These are phyloP conservation scores for Hippocampus barbouri DNA, from an alignment of 2,113 vertebrate genomes.

Conservation along the genomic window DNA sequence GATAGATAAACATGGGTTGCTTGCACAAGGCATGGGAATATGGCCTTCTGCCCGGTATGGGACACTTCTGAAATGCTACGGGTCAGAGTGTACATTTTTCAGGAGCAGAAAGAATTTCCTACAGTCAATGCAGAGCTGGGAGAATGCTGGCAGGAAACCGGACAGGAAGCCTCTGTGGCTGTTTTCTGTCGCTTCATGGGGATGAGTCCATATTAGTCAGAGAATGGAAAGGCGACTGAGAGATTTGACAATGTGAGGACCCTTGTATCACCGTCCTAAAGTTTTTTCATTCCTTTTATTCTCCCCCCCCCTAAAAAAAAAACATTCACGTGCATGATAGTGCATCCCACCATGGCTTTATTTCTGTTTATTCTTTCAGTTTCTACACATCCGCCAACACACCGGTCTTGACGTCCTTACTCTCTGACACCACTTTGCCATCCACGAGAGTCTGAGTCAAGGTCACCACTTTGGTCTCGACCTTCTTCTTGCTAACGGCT, in stretches of 20 bases:
- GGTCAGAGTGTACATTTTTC: conserved; percentile 53
- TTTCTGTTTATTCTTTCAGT: conserved; percentile 11
- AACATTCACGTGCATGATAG: not conserved
- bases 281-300: not conserved
- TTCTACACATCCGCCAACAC: not conserved
- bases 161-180: not conserved
- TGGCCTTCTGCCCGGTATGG: conserved; percentile 11
- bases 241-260: not conserved
- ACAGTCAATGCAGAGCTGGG: conserved; percentile 14
- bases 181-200: not conserved
- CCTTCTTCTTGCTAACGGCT: conserved; percentile 11
- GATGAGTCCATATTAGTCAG: not conserved
- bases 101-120: conserved; percentile 51
- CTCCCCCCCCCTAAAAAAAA: not conserved
- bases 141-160: conserved; percentile 27
- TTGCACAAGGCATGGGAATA: conserved; percentile 49
- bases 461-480: conserved; percentile 54
- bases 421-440: conserved; percentile 61
- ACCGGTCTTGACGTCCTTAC: conserved; percentile 41
- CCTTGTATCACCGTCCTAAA: not conserved
- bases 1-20: conserved; percentile 38
- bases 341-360: conserved; percentile 11
- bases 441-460: conserved; percentile 61
- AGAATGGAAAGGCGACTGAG: not conserved
- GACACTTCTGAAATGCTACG: conserved; percentile 22